Evolutionary conservation across 2,888 invertebrate genomes (phyloP).

Genomic region (Drosophila diplacantha): DNA sequence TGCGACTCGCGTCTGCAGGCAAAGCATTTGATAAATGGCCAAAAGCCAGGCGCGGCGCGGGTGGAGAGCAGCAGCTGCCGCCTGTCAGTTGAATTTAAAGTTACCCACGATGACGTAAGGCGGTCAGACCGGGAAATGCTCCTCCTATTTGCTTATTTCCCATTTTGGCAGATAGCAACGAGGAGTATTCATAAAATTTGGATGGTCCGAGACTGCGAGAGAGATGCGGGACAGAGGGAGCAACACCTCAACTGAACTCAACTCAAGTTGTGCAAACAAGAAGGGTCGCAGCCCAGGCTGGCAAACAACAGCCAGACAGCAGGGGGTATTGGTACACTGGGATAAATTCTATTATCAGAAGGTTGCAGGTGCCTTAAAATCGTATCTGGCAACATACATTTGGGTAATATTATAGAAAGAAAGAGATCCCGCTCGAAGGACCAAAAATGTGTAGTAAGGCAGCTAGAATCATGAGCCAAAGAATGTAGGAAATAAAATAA

Average conservation of each 20-base stretch:
- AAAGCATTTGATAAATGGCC: conserved; percentile 55
- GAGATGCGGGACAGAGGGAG: not conserved
- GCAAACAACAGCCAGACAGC: not conserved
- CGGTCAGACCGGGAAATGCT: conserved; percentile 16
- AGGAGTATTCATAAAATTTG: conserved; percentile 31
- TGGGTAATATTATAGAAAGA: no score
- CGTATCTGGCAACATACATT: no score
- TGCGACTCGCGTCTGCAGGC: conserved; percentile 36
- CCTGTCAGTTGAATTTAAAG: conserved; percentile 37
- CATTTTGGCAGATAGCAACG: conserved; percentile 28
- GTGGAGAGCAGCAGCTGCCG: conserved; percentile 30
- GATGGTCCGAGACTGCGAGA: not conserved
- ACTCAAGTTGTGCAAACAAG: conserved; percentile 21
- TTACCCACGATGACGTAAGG: conserved; percentile 13
- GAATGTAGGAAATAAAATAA: no score
- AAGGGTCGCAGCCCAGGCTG: conserved; percentile 11
- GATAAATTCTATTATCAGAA: not conserved
- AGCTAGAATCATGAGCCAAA: no score
- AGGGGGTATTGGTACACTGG: conserved; percentile 5
- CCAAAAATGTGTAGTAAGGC: no score
- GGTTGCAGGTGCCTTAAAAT: no score
- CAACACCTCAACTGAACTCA: conserved; percentile 20
- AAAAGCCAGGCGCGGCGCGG: conserved; percentile 4
- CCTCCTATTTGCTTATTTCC: conserved; percentile 28
- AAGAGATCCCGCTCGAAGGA: no score